A percentile compares a stretch with the other conserved stretches of the same genome.
Conservation (phyloP, 2,888 invertebrate genomes). For the Amiota communis region DNA sequence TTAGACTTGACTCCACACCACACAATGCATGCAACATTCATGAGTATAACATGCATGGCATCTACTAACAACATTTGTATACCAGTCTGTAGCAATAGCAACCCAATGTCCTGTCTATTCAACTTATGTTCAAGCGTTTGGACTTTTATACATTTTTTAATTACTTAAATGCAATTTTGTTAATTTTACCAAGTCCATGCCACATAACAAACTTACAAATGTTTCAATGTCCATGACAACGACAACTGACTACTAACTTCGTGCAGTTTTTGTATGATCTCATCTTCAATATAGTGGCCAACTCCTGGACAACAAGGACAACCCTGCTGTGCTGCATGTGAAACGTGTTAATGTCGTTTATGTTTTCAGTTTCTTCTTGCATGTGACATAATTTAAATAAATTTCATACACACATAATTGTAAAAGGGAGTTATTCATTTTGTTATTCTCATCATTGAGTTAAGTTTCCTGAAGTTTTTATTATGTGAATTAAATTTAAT, state of each 20-base stretch:
- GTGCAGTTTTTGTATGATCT: not conserved
- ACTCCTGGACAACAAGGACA: too few species aligned
- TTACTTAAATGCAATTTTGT: conserved; percentile 10
- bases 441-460: too few species aligned
- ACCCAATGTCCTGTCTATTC: not conserved
- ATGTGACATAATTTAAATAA: not conserved
- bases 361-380: not conserved
- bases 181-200: conserved; percentile 12
- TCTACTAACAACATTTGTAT: not conserved
- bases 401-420: not conserved
- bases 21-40: not conserved
- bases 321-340: too few species aligned
- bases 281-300: too few species aligned
- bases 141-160: not conserved
- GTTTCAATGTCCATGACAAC: not conserved
- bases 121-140: not conserved
- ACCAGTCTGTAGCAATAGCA: not conserved
- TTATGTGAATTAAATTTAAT: too few species aligned
- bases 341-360: not conserved
- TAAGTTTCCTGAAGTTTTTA: too few species aligned
- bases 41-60: conserved; percentile 1
- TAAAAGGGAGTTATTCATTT: too few species aligned
- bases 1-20: not conserved
- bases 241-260: too few species aligned
- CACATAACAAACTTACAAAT: not conserved